Base-by-base conservation (phyloP, 2,797 vertebrate genomes). In the Anisognathus igniventris region DNA sequence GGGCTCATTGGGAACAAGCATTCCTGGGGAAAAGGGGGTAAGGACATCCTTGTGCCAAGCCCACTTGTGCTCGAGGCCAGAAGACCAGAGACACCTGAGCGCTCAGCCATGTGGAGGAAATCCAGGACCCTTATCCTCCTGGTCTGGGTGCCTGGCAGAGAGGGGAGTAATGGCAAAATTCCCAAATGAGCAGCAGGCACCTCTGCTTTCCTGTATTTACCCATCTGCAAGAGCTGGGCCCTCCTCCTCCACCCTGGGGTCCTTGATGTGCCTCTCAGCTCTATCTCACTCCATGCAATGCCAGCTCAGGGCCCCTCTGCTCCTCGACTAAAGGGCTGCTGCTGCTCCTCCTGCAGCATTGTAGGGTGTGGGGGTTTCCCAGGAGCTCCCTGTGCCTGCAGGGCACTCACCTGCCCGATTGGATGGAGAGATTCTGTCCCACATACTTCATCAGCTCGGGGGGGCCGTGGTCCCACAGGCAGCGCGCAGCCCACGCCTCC, bases 401-500 rank as follows among this genome's bases (percentile, higher is more conserved):
- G 60, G 33, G 37, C 83, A 93, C 97, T 97, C 98, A 99, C 98
- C 98, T 98, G 97, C 98, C 98, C 12, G 98, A 98, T 5, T 98
- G 98, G 96, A 99, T 94, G 73, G 98, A 98, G 94, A 99, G 98
- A 93, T 99, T 99, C 96, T 99, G 99, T 72, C 99, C 99, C 96
- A 98, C 40, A 1, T 98, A 97, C 84, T 96, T 98, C 98, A 99
- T 98, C 92, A 98, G 96, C 40, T 98, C 98, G 4, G 98, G 93
- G 16, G 99, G 98, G 0, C 99, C 98, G 0, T 99, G 99, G 68
- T 98, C 98, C 98, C 99, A 99, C 86, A 98, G 76, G 86, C 99
- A 99, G 58, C 94, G 98, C 0, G 97, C 97, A 53, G 98, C 99
- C 99, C 99, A 99, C 0, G 97, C 98, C 88, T 98, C 97, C 0